A percentile compares a stretch with the other conserved stretches of the same genome.
phyloP scores from a whole-genome alignment of 2,888 invertebrate genomes.

The Lepas anatifera region DNA sequence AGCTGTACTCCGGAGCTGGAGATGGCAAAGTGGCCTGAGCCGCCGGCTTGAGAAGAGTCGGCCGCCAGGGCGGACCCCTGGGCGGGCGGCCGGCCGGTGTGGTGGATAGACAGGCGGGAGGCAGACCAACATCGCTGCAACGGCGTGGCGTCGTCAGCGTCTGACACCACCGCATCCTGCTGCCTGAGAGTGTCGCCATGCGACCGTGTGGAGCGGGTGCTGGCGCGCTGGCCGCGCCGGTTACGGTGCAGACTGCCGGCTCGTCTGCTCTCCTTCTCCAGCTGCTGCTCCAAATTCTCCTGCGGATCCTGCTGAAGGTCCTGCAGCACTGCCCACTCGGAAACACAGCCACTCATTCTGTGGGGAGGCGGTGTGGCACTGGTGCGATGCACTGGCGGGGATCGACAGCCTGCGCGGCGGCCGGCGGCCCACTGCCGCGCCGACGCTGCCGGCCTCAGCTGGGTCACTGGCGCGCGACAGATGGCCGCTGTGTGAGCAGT shows the following conservation, averaged over 20 bases:
- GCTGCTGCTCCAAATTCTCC: too few relatives aligned
- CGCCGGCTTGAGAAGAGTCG: too few relatives aligned
- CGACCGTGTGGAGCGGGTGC: neutral
- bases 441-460: neutral
- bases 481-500: neutral
- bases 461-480: neutral
- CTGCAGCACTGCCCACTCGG: constrained; percentile 14
- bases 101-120: neutral
- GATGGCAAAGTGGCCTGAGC: too few relatives aligned
- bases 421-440: neutral
- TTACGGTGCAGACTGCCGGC: neutral
- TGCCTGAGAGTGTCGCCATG: neutral
- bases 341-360: neutral
- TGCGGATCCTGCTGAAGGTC: too few relatives aligned
- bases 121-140: neutral
- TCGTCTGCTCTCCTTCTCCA: neutral
- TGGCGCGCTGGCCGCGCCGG: neutral
- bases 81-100: neutral
- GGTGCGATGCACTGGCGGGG: too few relatives aligned
- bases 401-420: too few relatives aligned
- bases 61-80: neutral
- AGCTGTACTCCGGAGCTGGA: neutral
- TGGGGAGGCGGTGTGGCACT: too few relatives aligned
- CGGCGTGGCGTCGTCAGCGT: neutral
- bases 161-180: neutral